Evolutionary conservation across 1,140 invertebrate genomes (phyloP), one percentile per base, ranked within the genome.

Genomic region (Metopolophium dirhodum): DNA sequence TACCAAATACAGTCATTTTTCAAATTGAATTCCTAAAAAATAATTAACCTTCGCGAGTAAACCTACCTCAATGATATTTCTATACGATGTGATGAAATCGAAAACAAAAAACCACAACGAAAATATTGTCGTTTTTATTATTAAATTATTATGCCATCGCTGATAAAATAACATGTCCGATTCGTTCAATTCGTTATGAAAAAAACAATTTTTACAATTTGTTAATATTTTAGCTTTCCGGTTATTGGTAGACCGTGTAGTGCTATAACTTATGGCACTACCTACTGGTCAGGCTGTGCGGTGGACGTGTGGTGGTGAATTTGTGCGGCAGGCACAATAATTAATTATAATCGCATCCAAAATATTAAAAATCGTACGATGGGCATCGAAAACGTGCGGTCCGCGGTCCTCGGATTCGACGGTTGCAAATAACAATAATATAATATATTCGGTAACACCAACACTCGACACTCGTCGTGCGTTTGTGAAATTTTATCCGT

Each of bases 21-120:
- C 87, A 26, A 89, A 89, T 89, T 89, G 20, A 89, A 89, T 89
- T 89, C n/a, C 35, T 35, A 89, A 89, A 89, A 89, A 89, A 57
- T 89, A 89, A 89, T 89, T 89, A 57, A 89, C 88, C 88, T 89
- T 57, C 88, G 9, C 47, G 22, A 54, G 54, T 54, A 86, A 47
- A 77, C 61, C 30, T 86, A 89, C n/a, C 35, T 54, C 35, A 37
- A 89, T 37, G 7, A 47, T 86, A 6, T 35, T 57, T 14, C 8
- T 9, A n/a, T n/a, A 2, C 22, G 11, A 11, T 41, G 57, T 89
- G 22, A 54, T 30, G 51, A 89, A 89, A 89, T 89, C 23, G 22
- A 54, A 37, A 51, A 49, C 61, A 57, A 37, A n/a, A 89, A 89
- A 89, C 51, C 88, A 41, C 88, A 57, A 57, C 51, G 35, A 49